Base-by-base conservation (phyloP, 2,113 vertebrate species). In the Tauraco erythrolophus region DNA sequence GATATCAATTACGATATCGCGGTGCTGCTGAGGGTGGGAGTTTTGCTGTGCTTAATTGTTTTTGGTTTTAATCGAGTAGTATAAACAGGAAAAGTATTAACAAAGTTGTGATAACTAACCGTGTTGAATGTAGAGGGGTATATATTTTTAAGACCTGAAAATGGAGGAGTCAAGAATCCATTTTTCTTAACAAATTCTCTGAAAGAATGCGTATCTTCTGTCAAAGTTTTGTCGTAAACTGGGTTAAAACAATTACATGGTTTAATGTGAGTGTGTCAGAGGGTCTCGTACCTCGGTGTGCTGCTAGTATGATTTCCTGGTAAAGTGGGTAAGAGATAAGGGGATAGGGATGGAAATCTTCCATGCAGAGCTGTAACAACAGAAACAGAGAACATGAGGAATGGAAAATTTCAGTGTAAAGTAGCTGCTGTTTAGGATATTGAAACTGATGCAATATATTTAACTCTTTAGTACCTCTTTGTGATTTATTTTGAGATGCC, bases 211-310 rank as follows among this genome's bases (percentile, higher is more conserved):
- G 0, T 18, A 1, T 48, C 5, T 45, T 56, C 66, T n/a, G 24
- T 33, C 45, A 11, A 6, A 39, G 22, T 50, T 75, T 41, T 37
- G 30, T n/a, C 10, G 62, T 65, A 41, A 53, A 39, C 15, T 10
- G 39, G 28, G 2, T 74, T 33, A 48, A 46, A 11, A 8, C 19
- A 31, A 53, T 8, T 37, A 7, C 0, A 1, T 21, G 25, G 21
- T 57, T 81, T 45, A 57, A 50, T 1, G 2, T 0, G 21, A 21
- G 35, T 0, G 2, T 69, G 14, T 27, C 5, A 9, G 56, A 74
- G 61, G 43, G 10, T 66, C 58, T 46, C 8, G 7, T 16, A 21
- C 27, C 41, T 19, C 1, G 2, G 14, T 11, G 66, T 39, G 25
- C 43, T 70, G 80, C 60, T 57, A 12, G 37, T 9, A 1, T 13